These are phyloP conservation scores for Pardalotus punctatus DNA, from an alignment of 2,113 vertebrate genomes.

Conservation along the genomic window DNA sequence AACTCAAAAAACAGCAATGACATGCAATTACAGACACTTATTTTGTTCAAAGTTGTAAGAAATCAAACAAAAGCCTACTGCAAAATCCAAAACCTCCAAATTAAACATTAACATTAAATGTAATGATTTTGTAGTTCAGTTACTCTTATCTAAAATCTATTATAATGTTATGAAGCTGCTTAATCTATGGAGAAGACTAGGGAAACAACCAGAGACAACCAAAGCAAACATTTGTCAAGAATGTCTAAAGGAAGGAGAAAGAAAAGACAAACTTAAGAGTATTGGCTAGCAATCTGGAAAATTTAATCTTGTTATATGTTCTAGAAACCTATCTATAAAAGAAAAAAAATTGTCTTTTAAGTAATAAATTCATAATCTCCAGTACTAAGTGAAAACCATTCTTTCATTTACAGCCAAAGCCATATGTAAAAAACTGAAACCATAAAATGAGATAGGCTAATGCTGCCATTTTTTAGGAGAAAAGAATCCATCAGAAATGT, in stretches of 20 bases:
- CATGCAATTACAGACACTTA: not conserved
- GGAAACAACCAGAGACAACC: not conserved
- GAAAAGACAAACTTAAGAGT: not conserved
- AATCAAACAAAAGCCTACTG: not conserved
- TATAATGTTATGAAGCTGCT: not conserved
- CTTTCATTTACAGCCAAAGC: not conserved
- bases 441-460: not conserved
- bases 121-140: not conserved
- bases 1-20: not conserved
- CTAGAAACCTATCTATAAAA: not conserved
- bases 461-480: not conserved
- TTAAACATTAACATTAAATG: not conserved
- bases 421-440: not conserved
- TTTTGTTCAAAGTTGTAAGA: not conserved
- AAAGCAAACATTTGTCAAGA: not conserved
- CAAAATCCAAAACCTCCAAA: not conserved
- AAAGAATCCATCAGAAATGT: not conserved
- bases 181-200: not conserved
- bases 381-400: not conserved
- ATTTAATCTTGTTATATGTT: not conserved
- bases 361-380: not conserved
- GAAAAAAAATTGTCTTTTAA: not conserved
- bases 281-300: not conserved
- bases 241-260: not conserved
- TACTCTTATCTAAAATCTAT: not conserved